Percentiles rank a stretch among this genome's conserved stretches.
phyloP scores from a whole-genome alignment of 2,113 vertebrate species.

The Epinephelus lanceolatus region DNA sequence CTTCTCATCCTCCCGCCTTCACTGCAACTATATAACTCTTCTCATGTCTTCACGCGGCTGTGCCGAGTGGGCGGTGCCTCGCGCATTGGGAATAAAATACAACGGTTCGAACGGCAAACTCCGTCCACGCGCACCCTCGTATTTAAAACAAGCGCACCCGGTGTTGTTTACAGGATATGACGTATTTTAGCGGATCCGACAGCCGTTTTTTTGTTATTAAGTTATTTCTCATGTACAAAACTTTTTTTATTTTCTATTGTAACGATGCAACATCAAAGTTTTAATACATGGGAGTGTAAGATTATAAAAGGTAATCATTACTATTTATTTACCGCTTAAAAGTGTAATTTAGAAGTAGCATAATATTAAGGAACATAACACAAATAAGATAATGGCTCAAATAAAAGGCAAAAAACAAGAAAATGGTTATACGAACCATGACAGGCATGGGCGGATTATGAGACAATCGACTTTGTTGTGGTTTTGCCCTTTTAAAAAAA shows the following conservation, averaged over 20 bases:
- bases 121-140: neutral
- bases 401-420: neutral
- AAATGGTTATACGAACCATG: neutral
- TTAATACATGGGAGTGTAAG: too few species aligned
- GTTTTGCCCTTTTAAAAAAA: too few species aligned
- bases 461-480: too few species aligned
- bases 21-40: rapidly evolving
- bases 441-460: too few species aligned
- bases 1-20: constrained; percentile 70
- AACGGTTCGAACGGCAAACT: neutral
- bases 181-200: constrained; percentile 1
- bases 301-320: too few species aligned
- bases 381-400: neutral
- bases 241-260: too few species aligned
- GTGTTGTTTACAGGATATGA: constrained; percentile 43
- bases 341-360: too few species aligned
- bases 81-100: rapidly evolving
- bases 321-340: too few species aligned
- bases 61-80: constrained; percentile 35
- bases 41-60: rapidly evolving
- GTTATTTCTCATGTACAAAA: too few species aligned
- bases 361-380: too few species aligned
- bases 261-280: too few species aligned
- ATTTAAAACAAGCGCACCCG: neutral
- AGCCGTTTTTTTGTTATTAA: too few species aligned